Percentiles rank a stretch among this genome's conserved stretches.
Conservation (phyloP, 2,888 invertebrate species). For the Heliconius sara region DNA sequence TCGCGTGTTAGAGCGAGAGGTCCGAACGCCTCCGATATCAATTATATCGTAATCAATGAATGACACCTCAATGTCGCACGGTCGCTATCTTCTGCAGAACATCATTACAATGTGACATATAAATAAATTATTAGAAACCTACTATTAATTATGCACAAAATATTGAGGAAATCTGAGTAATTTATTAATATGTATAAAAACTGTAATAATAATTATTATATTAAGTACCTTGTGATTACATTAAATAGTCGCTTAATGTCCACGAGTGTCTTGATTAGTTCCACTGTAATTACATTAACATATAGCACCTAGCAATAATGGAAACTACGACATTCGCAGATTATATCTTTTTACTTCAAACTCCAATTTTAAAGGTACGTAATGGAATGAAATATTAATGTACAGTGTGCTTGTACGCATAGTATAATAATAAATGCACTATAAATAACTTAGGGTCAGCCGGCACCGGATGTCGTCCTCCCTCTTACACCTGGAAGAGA, state of each 20-base stretch:
- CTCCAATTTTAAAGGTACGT: neutral
- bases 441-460: neutral
- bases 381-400: neutral
- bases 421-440: conserved; percentile 9
- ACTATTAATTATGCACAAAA: neutral
- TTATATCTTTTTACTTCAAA: neutral
- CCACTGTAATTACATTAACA: neutral
- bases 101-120: conserved; percentile 3
- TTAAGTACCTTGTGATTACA: no score
- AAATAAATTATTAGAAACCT: neutral
- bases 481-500: conserved; percentile 34
- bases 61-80: conserved; percentile 50
- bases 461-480: conserved; percentile 26
- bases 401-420: neutral
- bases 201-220: no score
- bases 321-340: neutral
- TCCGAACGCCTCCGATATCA: conserved; percentile 28
- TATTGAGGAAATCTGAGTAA: neutral
- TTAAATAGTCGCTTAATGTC: neutral
- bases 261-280: neutral
- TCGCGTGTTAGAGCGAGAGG: conserved; percentile 21
- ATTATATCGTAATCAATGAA: conserved; percentile 48
- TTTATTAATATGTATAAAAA: neutral
- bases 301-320: neutral
- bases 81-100: conserved; percentile 35